These are phyloP conservation scores for Chlamydotis undulata DNA, from an alignment of 2,113 vertebrate species.

Conservation along the genomic window DNA sequence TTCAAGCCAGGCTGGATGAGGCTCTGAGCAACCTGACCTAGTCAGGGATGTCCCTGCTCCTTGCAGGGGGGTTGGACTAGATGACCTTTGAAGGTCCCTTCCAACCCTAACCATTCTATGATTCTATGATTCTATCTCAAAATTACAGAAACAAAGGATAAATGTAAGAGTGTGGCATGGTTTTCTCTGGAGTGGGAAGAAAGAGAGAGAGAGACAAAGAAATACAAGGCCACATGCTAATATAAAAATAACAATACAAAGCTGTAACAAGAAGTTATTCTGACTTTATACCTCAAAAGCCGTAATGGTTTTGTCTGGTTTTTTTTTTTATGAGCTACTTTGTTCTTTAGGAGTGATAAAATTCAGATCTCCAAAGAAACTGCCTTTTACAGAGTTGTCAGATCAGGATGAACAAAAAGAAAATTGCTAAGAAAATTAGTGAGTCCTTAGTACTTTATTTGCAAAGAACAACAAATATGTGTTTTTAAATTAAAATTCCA, in stretches of 20 bases:
- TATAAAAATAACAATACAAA: not conserved
- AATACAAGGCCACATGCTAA: not conserved
- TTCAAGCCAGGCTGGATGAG: too few relatives aligned
- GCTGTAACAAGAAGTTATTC: not conserved
- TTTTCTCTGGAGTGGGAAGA: not conserved
- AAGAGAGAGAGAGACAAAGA: not conserved
- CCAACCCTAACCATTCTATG: too few relatives aligned
- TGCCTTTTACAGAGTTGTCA: not conserved
- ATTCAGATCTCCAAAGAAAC: not conserved
- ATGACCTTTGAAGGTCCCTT: too few relatives aligned
- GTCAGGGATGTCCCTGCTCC: too few relatives aligned
- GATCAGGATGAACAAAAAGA: not conserved
- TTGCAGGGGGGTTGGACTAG: too few relatives aligned
- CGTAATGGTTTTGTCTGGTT: not conserved
- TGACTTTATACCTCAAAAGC: not conserved
- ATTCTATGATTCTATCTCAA: not conserved
- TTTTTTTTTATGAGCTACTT: not conserved
- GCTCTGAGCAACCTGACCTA: too few relatives aligned
- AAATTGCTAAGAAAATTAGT: not conserved
- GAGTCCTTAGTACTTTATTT: not conserved
- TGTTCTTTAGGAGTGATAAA: not conserved
- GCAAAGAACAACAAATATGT: not conserved
- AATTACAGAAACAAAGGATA: not conserved
- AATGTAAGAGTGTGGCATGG: not conserved
- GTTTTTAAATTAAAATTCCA: not conserved